phyloP scores from a whole-genome alignment of 2,888 invertebrate species.

The Pantelozetes paolii region DNA sequence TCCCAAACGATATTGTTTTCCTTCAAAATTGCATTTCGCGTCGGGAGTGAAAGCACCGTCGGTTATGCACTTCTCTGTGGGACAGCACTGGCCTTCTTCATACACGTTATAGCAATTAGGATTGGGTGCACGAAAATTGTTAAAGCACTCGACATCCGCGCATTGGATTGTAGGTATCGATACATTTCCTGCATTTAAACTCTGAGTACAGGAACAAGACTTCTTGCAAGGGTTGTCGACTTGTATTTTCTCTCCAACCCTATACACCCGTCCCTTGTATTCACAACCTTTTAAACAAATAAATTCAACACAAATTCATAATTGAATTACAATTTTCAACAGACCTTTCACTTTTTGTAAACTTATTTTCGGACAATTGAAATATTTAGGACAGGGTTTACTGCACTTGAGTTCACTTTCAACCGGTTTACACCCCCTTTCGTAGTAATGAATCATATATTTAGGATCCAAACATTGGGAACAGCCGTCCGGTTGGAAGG shows the following conservation, averaged over 20 bases:
- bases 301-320: not conserved
- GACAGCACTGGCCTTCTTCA: not conserved
- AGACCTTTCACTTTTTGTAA: too few species aligned
- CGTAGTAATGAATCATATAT: not conserved
- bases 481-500: not conserved
- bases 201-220: not conserved
- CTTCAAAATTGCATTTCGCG: not conserved
- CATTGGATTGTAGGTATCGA: not conserved
- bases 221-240: conserved; percentile 10
- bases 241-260: not conserved
- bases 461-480: not conserved
- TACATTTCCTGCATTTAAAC: not conserved
- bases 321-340: not conserved
- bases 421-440: conserved; percentile 17
- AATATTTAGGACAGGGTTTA: conserved; percentile 19
- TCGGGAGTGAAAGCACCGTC: not conserved
- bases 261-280: not conserved
- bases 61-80: not conserved
- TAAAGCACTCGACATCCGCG: conserved; percentile 4
- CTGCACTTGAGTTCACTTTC: not conserved
- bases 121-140: not conserved
- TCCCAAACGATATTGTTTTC: conserved; percentile 36
- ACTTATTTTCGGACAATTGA: conserved; percentile 30
- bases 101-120: not conserved
- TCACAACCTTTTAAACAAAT: conserved; percentile 10